Evolutionary conservation across 2,797 vertebrate genomes (phyloP), one percentile per base, ranked within the genome.

Genomic region (Chelon labrosus): DNA sequence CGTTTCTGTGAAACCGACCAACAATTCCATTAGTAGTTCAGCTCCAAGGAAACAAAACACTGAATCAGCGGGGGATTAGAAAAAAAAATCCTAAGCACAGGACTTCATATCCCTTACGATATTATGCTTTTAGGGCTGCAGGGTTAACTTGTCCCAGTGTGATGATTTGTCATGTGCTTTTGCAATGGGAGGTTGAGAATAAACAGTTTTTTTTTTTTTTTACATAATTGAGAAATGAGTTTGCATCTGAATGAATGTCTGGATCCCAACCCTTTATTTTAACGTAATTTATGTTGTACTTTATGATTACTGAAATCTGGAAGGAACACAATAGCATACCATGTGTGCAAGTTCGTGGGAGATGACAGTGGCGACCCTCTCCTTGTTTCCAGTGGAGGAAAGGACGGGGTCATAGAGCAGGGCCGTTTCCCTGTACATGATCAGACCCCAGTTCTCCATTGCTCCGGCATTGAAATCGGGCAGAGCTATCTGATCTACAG

Each of bases 361-460:
- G 0, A 98, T 93, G 47, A 98, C 92, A 0, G 92, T 92, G 44
- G 89, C 77, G 41, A 97, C 91, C 1, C 95, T 92, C 83, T 97
- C 95, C 85, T 95, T 96, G 95, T 97, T 98, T 71, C 93, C 14
- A 0, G 78, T 95, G 75, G 97, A 98, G 75, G 97, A 98, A 27
- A 84, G 72, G 0, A 0, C 0, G 0, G 60, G 7, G 27, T 98
- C 91, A 0, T 83, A 97, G 14, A 98, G 94, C 64, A 98, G 92
- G 0, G 96, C 80, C 0, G 86, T 97, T 88, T 98, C 97, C 41
- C 97, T 92, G 91, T 98, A 98, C 2, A 96, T 98, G 82, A 98
- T 80, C 72, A 98, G 93, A 3, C 97, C 97, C 97, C 97, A 98
- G 92, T 98, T 98, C 91, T 98, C 97, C 97, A 98, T 98, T 0